Conservation (phyloP, 53 echinoderm and acorn worm genomes). For the Luidia sarsii region DNA sequence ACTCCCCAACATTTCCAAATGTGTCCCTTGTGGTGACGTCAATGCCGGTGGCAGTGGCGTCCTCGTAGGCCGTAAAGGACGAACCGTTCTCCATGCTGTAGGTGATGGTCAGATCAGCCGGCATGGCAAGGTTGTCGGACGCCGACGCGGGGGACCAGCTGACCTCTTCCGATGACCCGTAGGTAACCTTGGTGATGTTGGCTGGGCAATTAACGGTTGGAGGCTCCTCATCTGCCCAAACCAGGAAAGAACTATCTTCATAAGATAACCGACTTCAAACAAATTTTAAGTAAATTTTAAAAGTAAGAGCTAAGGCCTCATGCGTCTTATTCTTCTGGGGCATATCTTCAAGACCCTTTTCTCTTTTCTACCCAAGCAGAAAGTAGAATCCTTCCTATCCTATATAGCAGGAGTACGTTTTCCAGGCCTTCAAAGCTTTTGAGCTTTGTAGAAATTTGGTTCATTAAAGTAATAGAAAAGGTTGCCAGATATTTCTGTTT, state of each 20-base stretch:
- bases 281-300: not conserved
- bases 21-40: conserved; percentile 62
- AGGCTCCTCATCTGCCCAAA: conserved; percentile 51
- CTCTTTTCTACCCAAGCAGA: too few relatives aligned
- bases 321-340: too few relatives aligned
- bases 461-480: too few relatives aligned
- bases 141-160: conserved; percentile 57
- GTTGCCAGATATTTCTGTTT: too few relatives aligned
- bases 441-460: too few relatives aligned
- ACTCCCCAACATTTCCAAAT: conserved; percentile 61
- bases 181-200: conserved; percentile 45
- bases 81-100: conserved; percentile 62
- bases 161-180: conserved; percentile 23
- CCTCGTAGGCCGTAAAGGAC: conserved; percentile 23
- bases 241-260: not conserved
- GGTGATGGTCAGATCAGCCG: conserved; percentile 29
- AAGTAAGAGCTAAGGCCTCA: too few relatives aligned
- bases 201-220: conserved; percentile 55
- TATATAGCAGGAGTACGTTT: too few relatives aligned
- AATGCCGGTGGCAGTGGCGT: conserved; percentile 12
- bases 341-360: too few relatives aligned
- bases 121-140: conserved; percentile 55
- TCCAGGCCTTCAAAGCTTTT: too few relatives aligned
- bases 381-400: too few relatives aligned
- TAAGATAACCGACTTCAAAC: not conserved